These are phyloP conservation scores for Asteroscopus sphinx DNA, from an alignment of 2,888 invertebrate genomes.

Conservation along the genomic window DNA sequence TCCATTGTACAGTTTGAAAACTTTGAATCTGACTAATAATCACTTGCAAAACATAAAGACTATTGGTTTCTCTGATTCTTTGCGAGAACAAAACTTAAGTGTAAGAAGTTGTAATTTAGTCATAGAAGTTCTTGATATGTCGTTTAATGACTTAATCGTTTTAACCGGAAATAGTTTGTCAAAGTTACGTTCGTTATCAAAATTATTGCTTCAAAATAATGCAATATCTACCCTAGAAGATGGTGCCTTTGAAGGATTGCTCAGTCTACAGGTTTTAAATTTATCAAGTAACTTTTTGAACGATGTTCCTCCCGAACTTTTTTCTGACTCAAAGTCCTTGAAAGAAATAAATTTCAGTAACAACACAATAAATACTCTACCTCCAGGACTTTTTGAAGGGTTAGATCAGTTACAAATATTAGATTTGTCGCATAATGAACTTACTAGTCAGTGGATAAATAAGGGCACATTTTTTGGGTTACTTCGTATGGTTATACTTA, in stretches of 20 bases:
- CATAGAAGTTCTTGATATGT: conserved; percentile 92
- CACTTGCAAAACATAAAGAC: conserved; percentile 94
- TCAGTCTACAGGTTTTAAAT: conserved; percentile 92
- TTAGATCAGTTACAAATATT: conserved; percentile 93
- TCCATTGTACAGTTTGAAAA: conserved; percentile 92
- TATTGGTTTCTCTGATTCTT: conserved; percentile 93
- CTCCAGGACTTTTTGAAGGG: conserved; percentile 92
- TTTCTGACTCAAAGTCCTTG: conserved; percentile 91
- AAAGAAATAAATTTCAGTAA: conserved; percentile 93
- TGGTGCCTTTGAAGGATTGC: conserved; percentile 92
- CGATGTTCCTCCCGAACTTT: conserved; percentile 93
- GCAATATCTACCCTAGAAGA: conserved; percentile 93
- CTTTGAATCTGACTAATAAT: conserved; percentile 93
- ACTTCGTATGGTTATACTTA: conserved; percentile 93
- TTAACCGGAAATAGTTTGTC: conserved; percentile 92
- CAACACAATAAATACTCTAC: conserved; percentile 93
- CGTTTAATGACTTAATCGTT: conserved; percentile 93
- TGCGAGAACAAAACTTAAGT: conserved; percentile 88
- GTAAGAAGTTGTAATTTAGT: conserved; percentile 92
- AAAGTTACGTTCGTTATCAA: conserved; percentile 91
- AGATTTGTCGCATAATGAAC: conserved; percentile 92
- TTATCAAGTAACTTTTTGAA: conserved; percentile 94
- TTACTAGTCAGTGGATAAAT: conserved; percentile 94
- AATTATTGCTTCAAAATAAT: conserved; percentile 93
- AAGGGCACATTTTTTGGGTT: conserved; percentile 93